These are phyloP conservation scores for Drosophila truncata DNA, from an alignment of 1,140 invertebrate species.

Conservation along the genomic window DNA sequence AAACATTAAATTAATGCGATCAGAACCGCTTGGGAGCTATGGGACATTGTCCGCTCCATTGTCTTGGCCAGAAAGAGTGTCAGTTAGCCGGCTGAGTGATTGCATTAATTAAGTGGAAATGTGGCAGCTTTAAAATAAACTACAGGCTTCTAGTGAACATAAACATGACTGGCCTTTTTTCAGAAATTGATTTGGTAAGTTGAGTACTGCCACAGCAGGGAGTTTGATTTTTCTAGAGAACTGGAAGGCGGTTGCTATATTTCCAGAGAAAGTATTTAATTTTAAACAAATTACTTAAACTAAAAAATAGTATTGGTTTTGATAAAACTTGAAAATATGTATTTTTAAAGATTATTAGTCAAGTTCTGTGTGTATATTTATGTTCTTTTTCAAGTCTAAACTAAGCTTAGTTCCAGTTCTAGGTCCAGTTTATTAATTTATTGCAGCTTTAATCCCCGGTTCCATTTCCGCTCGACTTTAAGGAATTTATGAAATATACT, in stretches of 20 bases:
- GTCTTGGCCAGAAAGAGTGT: conserved; percentile 25
- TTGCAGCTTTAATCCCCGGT: conserved; percentile 25
- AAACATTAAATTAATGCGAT: conserved; percentile 21
- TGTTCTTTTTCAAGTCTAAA: not conserved
- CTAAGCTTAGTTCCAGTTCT: conserved; percentile 18
- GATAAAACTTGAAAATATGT: not conserved
- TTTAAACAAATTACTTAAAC: not conserved
- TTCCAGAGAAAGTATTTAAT: not conserved
- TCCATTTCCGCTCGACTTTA: conserved; percentile 28
- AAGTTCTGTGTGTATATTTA: not conserved
- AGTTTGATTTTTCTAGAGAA: not conserved
- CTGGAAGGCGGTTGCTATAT: not conserved
- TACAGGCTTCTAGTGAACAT: not conserved
- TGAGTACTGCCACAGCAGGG: not conserved
- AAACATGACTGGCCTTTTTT: not conserved
- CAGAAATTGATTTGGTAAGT: not conserved
- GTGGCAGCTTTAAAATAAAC: conserved; percentile 1
- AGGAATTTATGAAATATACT: conserved; percentile 6
- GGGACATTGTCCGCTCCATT: conserved; percentile 5
- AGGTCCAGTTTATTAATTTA: conserved; percentile 37
- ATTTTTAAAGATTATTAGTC: not conserved
- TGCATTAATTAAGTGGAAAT: conserved; percentile 1
- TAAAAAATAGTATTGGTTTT: not conserved
- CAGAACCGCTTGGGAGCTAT: conserved; percentile 25
- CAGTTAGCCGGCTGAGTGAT: conserved; percentile 13